Conservation (phyloP, 37 sponge, comb jelly and placozoan species). For the Theonella swinhoei region DNA sequence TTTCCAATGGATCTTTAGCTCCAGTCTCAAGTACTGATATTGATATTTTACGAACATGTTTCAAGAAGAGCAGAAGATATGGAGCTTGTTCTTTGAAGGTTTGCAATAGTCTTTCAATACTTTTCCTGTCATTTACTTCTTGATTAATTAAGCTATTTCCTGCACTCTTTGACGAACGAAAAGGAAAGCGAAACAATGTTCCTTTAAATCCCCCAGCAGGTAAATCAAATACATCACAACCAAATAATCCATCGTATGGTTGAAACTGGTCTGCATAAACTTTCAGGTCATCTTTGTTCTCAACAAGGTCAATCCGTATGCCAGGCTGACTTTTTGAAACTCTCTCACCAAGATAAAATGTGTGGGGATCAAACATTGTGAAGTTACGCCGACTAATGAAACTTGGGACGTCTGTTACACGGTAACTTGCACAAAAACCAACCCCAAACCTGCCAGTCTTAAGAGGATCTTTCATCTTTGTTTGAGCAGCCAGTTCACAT, state of each 20-base stretch:
- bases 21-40: constrained; percentile 38
- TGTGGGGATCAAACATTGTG: constrained; percentile 85
- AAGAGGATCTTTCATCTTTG: constrained; percentile 64
- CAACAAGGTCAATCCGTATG: constrained; percentile 63
- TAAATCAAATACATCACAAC: constrained; percentile 45
- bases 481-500: constrained; percentile 64
- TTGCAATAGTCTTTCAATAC: constrained; percentile 4
- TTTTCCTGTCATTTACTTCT: constrained; percentile 6
- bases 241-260: constrained; percentile 77
- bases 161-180: constrained; percentile 18
- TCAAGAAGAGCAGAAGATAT: constrained; percentile 63
- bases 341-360: constrained; percentile 64
- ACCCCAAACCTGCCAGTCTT: constrained; percentile 86
- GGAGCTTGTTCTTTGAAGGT: constrained; percentile 13
- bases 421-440: too few species aligned
- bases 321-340: constrained; percentile 50
- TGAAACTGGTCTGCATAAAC: constrained; percentile 65
- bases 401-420: constrained; percentile 82
- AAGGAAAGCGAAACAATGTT: constrained; percentile 81
- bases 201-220: constrained; percentile 51
- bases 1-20: background rate
- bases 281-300: constrained; percentile 22
- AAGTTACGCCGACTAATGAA: constrained; percentile 67
- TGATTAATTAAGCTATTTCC: constrained; percentile 37
- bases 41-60: constrained; percentile 41